Conservation (phyloP, 2,888 invertebrate genomes). For the Mesorhabditis belari region DNA sequence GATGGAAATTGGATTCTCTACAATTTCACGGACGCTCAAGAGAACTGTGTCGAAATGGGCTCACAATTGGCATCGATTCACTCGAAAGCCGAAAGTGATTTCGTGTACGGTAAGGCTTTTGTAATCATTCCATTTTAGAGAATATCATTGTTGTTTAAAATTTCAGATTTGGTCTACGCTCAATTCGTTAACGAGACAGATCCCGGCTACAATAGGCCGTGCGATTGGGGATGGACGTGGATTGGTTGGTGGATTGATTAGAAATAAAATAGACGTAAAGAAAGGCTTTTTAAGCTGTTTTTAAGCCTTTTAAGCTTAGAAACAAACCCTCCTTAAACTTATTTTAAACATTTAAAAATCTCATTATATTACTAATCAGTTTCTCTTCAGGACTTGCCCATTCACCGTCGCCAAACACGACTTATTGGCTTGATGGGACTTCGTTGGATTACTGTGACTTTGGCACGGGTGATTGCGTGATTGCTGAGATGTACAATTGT, state of each 20-base stretch:
- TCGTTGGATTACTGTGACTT: neutral
- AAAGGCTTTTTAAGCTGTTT: too few relatives aligned
- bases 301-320: too few relatives aligned
- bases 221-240: neutral
- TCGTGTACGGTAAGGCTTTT: neutral
- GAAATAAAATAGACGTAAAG: too few relatives aligned
- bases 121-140: neutral
- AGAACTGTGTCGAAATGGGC: neutral
- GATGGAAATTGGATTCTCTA: neutral
- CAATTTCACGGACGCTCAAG: neutral
- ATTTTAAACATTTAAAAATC: neutral
- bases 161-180: neutral
- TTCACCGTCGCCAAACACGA: neutral
- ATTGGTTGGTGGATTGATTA: too few relatives aligned
- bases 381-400: neutral
- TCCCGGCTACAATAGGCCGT: neutral
- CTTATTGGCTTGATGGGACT: neutral
- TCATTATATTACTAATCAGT: too few relatives aligned
- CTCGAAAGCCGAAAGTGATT: neutral
- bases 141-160: neutral
- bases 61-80: neutral
- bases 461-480: neutral
- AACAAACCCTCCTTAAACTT: too few relatives aligned
- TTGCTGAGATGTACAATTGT: neutral
- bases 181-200: neutral